Evolutionary conservation across 2,888 invertebrate species (phyloP).

Genomic region (Heteropelma amictum): DNA sequence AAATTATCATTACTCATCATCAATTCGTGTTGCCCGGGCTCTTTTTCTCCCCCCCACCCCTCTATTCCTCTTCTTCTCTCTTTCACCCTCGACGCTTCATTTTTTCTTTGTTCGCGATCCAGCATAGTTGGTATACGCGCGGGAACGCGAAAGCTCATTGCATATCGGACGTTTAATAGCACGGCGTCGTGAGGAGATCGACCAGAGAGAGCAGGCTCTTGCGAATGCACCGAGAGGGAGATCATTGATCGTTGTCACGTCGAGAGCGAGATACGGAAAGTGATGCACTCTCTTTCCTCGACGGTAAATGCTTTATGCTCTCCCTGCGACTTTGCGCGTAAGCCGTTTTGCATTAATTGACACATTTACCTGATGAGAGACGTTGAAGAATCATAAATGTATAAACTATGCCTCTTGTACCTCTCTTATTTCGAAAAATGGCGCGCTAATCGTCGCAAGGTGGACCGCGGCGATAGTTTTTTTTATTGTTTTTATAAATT

Average conservation of each 20-base stretch:
- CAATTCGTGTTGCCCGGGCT: slow-evolving; percentile 55
- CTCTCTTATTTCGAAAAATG: too few relatives aligned
- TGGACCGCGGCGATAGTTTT: too few relatives aligned
- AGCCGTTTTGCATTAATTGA: too few relatives aligned
- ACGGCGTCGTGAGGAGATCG: slow-evolving; percentile 27
- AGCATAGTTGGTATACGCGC: slow-evolving; percentile 25
- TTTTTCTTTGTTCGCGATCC: slow-evolving; percentile 34
- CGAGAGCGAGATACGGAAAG: slow-evolving; percentile 34
- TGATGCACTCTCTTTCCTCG: slow-evolving; percentile 34
- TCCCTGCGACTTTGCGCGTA: too few relatives aligned
- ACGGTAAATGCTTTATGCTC: slow-evolving; percentile 13
- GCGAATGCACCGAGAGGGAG: slow-evolving; percentile 26
- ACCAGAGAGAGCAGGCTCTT: slow-evolving; percentile 17
- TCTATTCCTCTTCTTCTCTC: slow-evolving; percentile 6
- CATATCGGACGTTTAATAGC: slow-evolving; percentile 36
- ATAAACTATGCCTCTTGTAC: too few relatives aligned
- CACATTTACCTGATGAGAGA: too few relatives aligned
- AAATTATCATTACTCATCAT: slow-evolving; percentile 66
- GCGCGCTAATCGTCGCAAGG: too few relatives aligned
- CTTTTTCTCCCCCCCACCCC: slow-evolving; percentile 17
- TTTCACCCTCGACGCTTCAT: slow-evolving; percentile 36
- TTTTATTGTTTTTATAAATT: too few relatives aligned
- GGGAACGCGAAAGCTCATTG: slow-evolving; percentile 36
- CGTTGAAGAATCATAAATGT: too few relatives aligned
- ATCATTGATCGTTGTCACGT: slow-evolving; percentile 53